Evolutionary conservation across 2,113 vertebrate genomes (phyloP), one percentile per base, ranked within the genome.

Genomic region (Colistium nudipinnis): DNA sequence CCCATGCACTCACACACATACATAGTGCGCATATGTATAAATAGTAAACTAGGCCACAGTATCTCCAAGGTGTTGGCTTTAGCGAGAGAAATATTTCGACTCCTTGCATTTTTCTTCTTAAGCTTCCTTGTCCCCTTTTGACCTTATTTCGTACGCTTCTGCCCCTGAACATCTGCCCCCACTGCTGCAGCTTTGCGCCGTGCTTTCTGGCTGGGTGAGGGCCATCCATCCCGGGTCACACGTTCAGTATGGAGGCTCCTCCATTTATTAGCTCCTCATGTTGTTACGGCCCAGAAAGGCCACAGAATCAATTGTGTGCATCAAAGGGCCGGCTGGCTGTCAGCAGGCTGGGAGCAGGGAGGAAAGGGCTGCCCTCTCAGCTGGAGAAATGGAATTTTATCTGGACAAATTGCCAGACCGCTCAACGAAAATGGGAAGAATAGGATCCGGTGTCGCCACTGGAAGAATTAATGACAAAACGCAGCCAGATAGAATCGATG

Each of bases 301-400:
- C 85, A 80, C 61, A 19, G 51, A 82, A 89, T 90, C 84, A 88
- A 89, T 90, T 73, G 67, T 39, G 55, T 83, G 74, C 77, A 63
- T 90, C 85, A 75, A 76, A 81, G 69, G 64, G 41, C 44, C 19
- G 41, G 63, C 49, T 22, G 51, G 62, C 66, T 83, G 80, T 88
- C 78, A 84, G 54, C 76, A 28, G 64, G 44, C 61, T 8, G 24
- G 43, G 65, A 68, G 75, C 35, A 1, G 20, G n/a, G 62, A 25
- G 31, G 33, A 61, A 66, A 60, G 56, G 36, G 53, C 49, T n/a
- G 54, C 52, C n/a, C 73, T 82, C 75, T 75, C 79, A 84, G 53
- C 63, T 28, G 76, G 68, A 74, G 66, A 78, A 78, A 89, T 85
- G 36, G 60, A 82, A 84, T 88, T 72, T 81, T 66, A 88, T 81